Percentiles rank a stretch among this genome's conserved stretches.
Evolutionary conservation across 2,888 invertebrate genomes (phyloP).

Genomic region (Rhagium mordax): DNA sequence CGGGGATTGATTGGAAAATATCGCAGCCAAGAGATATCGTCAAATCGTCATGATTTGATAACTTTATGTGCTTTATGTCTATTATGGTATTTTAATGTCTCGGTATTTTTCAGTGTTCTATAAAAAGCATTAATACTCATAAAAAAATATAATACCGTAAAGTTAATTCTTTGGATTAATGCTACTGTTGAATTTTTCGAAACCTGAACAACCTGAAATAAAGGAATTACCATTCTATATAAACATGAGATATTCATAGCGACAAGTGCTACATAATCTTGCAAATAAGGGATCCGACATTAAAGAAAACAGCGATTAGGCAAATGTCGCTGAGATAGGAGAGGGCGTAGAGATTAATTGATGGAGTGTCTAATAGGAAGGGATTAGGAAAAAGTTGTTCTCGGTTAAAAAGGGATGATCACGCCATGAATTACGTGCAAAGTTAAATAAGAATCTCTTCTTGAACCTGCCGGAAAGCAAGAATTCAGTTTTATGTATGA

Average conservation of each 20-base stretch:
- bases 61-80: too few relatives aligned
- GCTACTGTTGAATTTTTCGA: too few relatives aligned
- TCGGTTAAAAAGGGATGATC: conserved; percentile 1
- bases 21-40: neutral
- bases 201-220: neutral
- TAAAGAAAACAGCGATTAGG: conserved; percentile 44
- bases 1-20: neutral
- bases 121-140: too few relatives aligned
- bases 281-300: conserved; percentile 41
- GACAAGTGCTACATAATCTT: conserved; percentile 40
- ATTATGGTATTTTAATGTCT: too few relatives aligned
- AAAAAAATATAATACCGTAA: too few relatives aligned
- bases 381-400: conserved; percentile 21
- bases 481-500: neutral
- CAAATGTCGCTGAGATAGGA: conserved; percentile 37
- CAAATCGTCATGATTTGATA: too few relatives aligned
- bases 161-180: too few relatives aligned
- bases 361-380: conserved; percentile 33
- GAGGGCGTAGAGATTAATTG: conserved; percentile 22
- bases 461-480: neutral
- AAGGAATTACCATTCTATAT: conserved; percentile 11
- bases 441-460: conserved; percentile 6
- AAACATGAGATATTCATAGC: conserved; percentile 18
- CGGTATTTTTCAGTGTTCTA: too few relatives aligned
- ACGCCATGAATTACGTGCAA: conserved; percentile 23